Evolutionary conservation across 53 echinoderm and acorn worm genomes (phyloP).

Genomic region (Pentamera pediparva): DNA sequence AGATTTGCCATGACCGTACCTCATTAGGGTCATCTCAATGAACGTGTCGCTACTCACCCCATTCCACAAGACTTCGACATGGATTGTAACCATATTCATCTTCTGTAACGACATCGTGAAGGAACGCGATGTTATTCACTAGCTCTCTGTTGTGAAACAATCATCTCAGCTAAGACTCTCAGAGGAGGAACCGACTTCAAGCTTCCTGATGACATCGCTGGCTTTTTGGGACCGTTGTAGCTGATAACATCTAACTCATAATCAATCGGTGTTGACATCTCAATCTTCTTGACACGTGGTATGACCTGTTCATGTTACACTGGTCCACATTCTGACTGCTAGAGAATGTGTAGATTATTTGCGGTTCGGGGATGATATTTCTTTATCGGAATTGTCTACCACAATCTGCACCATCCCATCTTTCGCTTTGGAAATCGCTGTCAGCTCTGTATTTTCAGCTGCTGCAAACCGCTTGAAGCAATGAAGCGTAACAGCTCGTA

Average conservation of each 20-base stretch:
- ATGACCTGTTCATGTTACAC: slow-evolving; percentile 15
- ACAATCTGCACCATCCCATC: slow-evolving; percentile 50
- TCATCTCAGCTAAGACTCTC: slow-evolving; percentile 32
- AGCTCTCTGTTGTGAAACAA: slow-evolving; percentile 23
- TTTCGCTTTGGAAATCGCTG: slow-evolving; percentile 32
- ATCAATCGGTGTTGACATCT: slow-evolving; percentile 39
- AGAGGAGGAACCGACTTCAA: slow-evolving; percentile 30
- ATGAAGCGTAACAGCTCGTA: slow-evolving; percentile 51
- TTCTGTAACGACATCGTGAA: slow-evolving; percentile 14
- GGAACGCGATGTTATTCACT: slow-evolving; percentile 21
- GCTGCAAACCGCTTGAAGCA: slow-evolving; percentile 49
- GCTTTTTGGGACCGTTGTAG: slow-evolving; percentile 45
- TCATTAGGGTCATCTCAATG: slow-evolving; percentile 57
- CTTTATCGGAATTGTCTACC: slow-evolving; percentile 59
- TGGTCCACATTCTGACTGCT: slow-evolving; percentile 15
- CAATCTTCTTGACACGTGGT: slow-evolving; percentile 29
- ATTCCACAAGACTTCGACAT: slow-evolving; percentile 1
- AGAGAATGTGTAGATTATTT: slow-evolving; percentile 35
- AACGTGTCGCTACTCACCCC: slow-evolving; percentile 26
- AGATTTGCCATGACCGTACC: slow-evolving; percentile 35
- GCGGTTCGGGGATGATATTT: slow-evolving; percentile 47
- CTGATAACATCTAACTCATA: slow-evolving; percentile 20
- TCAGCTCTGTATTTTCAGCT: slow-evolving; percentile 11
- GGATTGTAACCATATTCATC: slow-evolving; percentile 48
- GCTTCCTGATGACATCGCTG: slow-evolving; percentile 12